phyloP scores from a whole-genome alignment of 30 jellyfish, hydroid and myxozoan species.

The Morbakka virulenta region DNA sequence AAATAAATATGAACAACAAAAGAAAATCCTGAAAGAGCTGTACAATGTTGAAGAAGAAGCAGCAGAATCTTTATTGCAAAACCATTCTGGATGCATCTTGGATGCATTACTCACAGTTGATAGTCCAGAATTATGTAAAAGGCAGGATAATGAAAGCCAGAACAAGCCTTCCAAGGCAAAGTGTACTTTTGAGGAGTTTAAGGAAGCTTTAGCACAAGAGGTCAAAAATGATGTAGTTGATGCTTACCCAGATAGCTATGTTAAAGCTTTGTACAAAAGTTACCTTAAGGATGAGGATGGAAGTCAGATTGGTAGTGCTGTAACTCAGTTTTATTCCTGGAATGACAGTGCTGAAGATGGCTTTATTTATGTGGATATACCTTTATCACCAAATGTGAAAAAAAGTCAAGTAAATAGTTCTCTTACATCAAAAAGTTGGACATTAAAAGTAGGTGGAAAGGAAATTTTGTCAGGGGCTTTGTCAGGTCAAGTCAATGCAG shows the following conservation, averaged over 20 bases:
- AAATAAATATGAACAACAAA: too few relatives aligned
- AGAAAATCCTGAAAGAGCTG: too few relatives aligned
- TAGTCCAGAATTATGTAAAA: too few relatives aligned
- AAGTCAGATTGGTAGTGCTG: conserved; percentile 61
- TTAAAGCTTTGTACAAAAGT: conserved; percentile 54
- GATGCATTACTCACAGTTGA: too few relatives aligned
- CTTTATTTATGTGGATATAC: conserved; percentile 56
- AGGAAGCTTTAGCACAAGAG: too few relatives aligned
- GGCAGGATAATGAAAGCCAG: too few relatives aligned
- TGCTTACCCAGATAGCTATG: too few relatives aligned
- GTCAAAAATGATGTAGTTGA: too few relatives aligned
- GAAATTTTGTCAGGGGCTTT: conserved; percentile 73
- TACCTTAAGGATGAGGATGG: conserved; percentile 44
- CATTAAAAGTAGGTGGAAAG: conserved; percentile 57
- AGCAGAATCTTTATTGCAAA: too few relatives aligned
- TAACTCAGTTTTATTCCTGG: conserved; percentile 77
- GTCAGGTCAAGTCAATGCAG: conserved; percentile 39
- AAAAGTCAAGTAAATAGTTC: conserved; percentile 45
- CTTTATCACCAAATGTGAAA: conserved; percentile 53
- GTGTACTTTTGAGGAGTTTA: conserved; percentile 83
- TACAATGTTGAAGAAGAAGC: too few relatives aligned
- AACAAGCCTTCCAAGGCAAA: not conserved
- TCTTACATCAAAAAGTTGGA: conserved; percentile 61
- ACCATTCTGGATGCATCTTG: too few relatives aligned
- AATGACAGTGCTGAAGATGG: conserved; percentile 68